Conservation (phyloP, 92 coral and sea anemone species). For the Porites rus region DNA sequence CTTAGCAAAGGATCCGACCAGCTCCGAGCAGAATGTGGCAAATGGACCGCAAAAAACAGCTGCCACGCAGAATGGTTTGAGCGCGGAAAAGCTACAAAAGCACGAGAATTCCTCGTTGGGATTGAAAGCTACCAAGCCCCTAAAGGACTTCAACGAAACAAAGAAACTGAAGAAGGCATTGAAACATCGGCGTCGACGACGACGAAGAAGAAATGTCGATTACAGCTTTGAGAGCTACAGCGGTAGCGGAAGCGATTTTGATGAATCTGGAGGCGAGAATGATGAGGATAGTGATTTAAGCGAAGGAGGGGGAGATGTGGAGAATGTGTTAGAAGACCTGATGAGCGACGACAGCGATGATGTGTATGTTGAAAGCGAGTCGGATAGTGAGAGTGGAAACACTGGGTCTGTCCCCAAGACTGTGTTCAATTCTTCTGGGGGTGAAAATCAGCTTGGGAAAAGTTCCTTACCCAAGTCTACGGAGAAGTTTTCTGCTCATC, state of each 20-base stretch:
- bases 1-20: conserved; percentile 13
- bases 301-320: conserved; percentile 91
- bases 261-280: conserved; percentile 71
- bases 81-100: conserved; percentile 15
- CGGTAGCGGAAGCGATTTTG: conserved; percentile 88
- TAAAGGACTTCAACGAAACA: conserved; percentile 65
- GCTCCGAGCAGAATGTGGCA: conserved; percentile 30
- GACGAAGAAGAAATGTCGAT: conserved; percentile 71
- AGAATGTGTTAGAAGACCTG: conserved; percentile 65
- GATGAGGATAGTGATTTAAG: conserved; percentile 94
- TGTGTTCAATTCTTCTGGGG: conserved; percentile 41
- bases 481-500: conserved; percentile 56
- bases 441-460: conserved; percentile 26
- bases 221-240: conserved; percentile 83
- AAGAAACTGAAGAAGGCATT: conserved; percentile 74
- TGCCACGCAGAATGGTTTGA: conserved; percentile 10
- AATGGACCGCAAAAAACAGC: conserved; percentile 25
- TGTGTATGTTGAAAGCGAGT: conserved; percentile 84
- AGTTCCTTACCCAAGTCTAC: conserved; percentile 50
- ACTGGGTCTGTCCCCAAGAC: conserved; percentile 48
- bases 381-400: conserved; percentile 68
- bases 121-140: conserved; percentile 18
- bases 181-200: conserved; percentile 89
- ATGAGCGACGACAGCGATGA: conserved; percentile 92
- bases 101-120: conserved; percentile 8